A percentile compares a stretch with the other conserved stretches of the same genome.
These are phyloP conservation scores for Uloborus diversus DNA, from an alignment of 1,140 invertebrate genomes.

Conservation along the genomic window DNA sequence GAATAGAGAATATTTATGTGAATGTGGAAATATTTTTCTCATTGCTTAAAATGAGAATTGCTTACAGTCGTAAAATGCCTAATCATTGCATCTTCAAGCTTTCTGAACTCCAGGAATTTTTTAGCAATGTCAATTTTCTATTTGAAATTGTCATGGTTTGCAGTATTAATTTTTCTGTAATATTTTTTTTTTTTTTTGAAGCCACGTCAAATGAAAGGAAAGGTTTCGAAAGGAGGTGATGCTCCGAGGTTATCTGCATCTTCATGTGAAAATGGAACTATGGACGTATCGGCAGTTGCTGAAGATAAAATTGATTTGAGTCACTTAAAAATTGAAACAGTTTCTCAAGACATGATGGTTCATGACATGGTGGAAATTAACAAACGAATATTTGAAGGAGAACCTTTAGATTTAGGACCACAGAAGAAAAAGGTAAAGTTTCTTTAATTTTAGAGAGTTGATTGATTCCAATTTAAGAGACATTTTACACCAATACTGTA, in stretches of 20 bases:
- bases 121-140: no score
- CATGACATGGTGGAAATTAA: constrained; percentile 13
- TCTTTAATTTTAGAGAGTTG: no score
- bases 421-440: constrained; percentile 41
- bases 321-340: constrained; percentile 35
- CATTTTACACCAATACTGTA: no score
- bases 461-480: no score
- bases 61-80: no score
- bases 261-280: constrained; percentile 5
- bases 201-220: constrained; percentile 58
- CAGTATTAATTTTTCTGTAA: no score
- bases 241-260: constrained; percentile 5
- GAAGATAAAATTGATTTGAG: constrained; percentile 20
- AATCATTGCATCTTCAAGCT: no score
- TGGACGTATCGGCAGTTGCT: constrained; percentile 23
- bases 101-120: no score
- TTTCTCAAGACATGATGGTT: constrained; percentile 1
- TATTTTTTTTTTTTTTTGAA: constrained; percentile 13
- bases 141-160: no score
- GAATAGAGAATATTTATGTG: no score
- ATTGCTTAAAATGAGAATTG: no score
- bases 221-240: constrained; percentile 42
- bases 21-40: no score
- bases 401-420: constrained; percentile 44
- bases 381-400: constrained; percentile 34